Evolutionary conservation across 2,888 invertebrate genomes (phyloP).

Genomic region (Ennomos fuscantarius): DNA sequence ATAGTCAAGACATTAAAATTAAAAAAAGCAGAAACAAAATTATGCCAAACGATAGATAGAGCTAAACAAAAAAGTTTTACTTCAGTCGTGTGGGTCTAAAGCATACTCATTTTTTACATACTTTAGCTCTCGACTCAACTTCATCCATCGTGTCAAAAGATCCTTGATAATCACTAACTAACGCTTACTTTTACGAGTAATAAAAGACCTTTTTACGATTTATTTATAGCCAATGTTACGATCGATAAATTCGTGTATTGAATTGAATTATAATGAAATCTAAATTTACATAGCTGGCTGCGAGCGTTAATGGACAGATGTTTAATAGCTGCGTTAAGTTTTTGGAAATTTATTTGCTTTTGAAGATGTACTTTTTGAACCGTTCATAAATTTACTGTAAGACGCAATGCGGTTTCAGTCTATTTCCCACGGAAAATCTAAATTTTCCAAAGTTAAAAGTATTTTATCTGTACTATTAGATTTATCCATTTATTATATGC

Average conservation of each 20-base stretch:
- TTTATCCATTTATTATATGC: too few relatives aligned
- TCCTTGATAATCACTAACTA: conserved; percentile 50
- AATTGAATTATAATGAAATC: conserved; percentile 35
- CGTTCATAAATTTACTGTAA: too few relatives aligned
- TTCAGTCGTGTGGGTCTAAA: too few relatives aligned
- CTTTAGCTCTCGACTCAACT: conserved; percentile 28
- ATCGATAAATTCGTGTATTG: conserved; percentile 46
- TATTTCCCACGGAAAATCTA: too few relatives aligned
- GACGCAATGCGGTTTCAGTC: too few relatives aligned
- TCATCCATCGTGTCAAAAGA: conserved; percentile 30
- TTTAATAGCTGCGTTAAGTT: conserved; percentile 8
- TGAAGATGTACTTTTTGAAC: conserved; percentile 8
- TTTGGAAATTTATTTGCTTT: conserved; percentile 16
- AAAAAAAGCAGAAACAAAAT: too few relatives aligned
- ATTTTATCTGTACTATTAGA: too few relatives aligned
- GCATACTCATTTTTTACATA: too few relatives aligned
- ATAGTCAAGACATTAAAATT: too few relatives aligned
- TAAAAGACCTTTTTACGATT: conserved; percentile 50
- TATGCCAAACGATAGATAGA: too few relatives aligned
- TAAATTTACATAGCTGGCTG: conserved; percentile 30
- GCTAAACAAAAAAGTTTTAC: too few relatives aligned
- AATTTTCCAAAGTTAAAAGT: too few relatives aligned
- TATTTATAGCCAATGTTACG: conserved; percentile 53
- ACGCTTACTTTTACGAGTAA: conserved; percentile 52
- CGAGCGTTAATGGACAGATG: conserved; percentile 23